Base-by-base conservation (phyloP, 1,140 invertebrate genomes). In the Microplitis mediator region DNA sequence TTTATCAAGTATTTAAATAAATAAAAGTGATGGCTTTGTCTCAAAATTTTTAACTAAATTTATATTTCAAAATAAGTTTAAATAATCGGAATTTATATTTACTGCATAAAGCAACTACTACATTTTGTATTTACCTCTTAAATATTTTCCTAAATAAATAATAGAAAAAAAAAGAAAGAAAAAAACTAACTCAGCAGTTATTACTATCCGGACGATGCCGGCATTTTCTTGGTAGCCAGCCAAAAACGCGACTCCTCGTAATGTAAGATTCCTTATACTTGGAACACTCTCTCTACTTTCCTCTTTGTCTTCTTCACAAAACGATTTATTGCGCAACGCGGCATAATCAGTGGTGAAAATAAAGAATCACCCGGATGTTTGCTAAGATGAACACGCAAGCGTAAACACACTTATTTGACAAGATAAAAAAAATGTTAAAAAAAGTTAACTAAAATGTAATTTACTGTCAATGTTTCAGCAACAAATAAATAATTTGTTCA, bases 271-370 rank as follows among this genome's bases (percentile, higher is more conserved):
- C 51, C 39, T 45, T 45, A 45, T 11, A 45, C 32, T 62, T 70
- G 68, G 68, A 50, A 60, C 16, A 70, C 45, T 62, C 34, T 60
- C 68, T 23, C 8, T 39, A 32, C 32, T 36, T 63, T 50, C 16
- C 68, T 71, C 60, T 71, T 62, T 60, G 23, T 63, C 60, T 36
- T 14, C 45, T 13, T 34, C 4, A 35, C 14, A 35, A 51, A 72
- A 66, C 64, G 71, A 73, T 73, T 73, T 73, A 73, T 68, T 65
- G 54, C 62, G 8, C 36, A 50, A 67, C 45, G 66, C 66, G 64
- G 64, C 50, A 73, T 73, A 67, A 73, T 67, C 64, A 73, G 71
- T 16, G 51, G 39, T 52, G 65, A 68, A 73, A 69, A 69, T 69
- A 69, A 60, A 69, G 14, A 35, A 69, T 36, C 14, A 8, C 9